Evolutionary conservation across 1,140 invertebrate species (phyloP), one percentile per base, ranked within the genome.

Genomic region (Pemphigus obesinymphae): DNA sequence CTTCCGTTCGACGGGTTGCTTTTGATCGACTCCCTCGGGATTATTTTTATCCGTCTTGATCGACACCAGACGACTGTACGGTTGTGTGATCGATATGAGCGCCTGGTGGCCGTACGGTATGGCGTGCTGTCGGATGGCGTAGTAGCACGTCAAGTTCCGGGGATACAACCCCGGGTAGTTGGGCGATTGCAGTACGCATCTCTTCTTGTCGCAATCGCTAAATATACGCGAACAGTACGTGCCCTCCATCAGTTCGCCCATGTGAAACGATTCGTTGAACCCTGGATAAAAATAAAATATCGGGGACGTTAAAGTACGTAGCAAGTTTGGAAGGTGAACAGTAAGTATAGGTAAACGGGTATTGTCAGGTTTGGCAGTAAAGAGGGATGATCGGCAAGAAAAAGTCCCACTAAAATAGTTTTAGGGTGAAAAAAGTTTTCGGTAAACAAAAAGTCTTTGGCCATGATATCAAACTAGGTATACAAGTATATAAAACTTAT

Each of bases 121-220:
- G 86, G 93, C 92, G 86, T 94, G 93, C 87, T 94, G 92, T 88
- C 92, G 87, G 37, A 95, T 93, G 50, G 94, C 94, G 85, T 94
- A 95, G 87, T 95, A 95, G 86, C 94, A 96, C 53, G 94, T 95
- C 85, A 95, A 90, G 87, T 96, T 96, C 53, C 95, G 90, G 0
- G 95, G 95, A 87, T 96, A 96, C 50, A 96, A 90, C 63, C 95
- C 95, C 11, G 95, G 95, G 87, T 94, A 96, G 89, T 96, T 96
- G 29, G 95, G 95, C 50, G 94, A 96, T 86, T 96, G 95, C 81
- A 96, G 90, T 83, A 93, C 91, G 88, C 95, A 96, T 73, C 91
- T 90, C 87, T 93, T 94, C 86, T 91, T 91, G 88, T 96, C 93
- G 87, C 95, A 96, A 87, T 95, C 93, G 87, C 92, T 94, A 89